Evolutionary conservation across 2,888 invertebrate genomes (phyloP).

Genomic region (Phyllotreta cruciferae): DNA sequence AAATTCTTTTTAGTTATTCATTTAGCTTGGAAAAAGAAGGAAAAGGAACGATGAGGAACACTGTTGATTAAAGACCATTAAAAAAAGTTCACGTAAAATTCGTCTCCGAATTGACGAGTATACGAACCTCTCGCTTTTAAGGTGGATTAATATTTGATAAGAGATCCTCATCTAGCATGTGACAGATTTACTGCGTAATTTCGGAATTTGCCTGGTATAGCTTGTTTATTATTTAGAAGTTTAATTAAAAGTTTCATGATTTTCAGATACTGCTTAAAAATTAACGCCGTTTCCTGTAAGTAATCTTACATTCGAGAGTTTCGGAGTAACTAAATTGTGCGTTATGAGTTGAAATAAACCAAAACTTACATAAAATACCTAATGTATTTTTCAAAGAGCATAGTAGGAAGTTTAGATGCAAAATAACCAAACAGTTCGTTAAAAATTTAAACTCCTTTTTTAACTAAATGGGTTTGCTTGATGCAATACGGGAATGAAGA

Average conservation of each 20-base stretch:
- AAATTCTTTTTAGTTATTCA: no score
- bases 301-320: constrained; percentile 19
- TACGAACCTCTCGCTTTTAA: constrained; percentile 36
- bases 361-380: no score
- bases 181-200: constrained; percentile 43
- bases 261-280: constrained; percentile 33
- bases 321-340: neutral
- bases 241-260: constrained; percentile 40
- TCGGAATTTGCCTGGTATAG: constrained; percentile 35
- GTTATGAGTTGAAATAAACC: no score
- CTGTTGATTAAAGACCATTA: neutral
- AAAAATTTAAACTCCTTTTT: no score
- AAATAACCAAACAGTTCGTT: no score
- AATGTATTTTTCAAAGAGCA: no score
- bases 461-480: no score
- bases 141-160: constrained; percentile 41
- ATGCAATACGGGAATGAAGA: no score
- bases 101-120: constrained; percentile 25
- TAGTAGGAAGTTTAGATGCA: no score
- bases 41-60: neutral
- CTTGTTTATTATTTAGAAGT: constrained; percentile 36
- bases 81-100: constrained; percentile 9
- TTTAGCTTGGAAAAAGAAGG: no score
- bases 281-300: constrained; percentile 29
- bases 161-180: constrained; percentile 24